Base-by-base conservation (phyloP, 2,888 invertebrate genomes). In the Pristionchus mayeri region DNA sequence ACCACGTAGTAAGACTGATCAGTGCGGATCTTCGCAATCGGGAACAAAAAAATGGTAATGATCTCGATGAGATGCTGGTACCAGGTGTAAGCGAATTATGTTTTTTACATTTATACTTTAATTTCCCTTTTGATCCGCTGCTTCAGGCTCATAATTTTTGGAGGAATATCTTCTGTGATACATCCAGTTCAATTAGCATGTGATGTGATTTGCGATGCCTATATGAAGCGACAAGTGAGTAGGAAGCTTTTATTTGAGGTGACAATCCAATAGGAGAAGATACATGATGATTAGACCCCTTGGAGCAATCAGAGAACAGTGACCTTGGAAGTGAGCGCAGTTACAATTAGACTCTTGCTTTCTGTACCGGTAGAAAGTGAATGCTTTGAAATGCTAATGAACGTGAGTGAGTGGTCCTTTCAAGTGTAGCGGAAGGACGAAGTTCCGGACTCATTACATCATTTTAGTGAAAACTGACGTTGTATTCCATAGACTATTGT, bases 311-410 rank as follows among this genome's bases (percentile, higher is more conserved):
- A 21, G 50, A 50, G 76, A 78, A 16, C 34, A 7, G 50, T 27
- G 40, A 78, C 76, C 76, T 78, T 78, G 76, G 76, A n/a, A 6
- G 37, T 13, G 6, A n/a, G 11, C 76, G 24, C 50, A 78, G 76
- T 78, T 50, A 78, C 50, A 78, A 50, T 78, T 78, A 71, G n/a
- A 71, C 71, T 71, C 50, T 78, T 78, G 76, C 76, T 78, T 50
- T 78, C 76, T 27, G 76, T 78, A 78, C 76, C 27, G 50, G 50
- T 24, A 50, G 76, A 78, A 44, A 40, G 50, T 27, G 40, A 63
- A 13, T 30, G 76, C 76, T 78, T 78, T 78, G 76, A 78, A 50
- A 78, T 78, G 76, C 48, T 50, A 78, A 78, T 78, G 76, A 78
- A 30, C n/a, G 21, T 27, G 48, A 71, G n/a, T 50, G 24, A 40